phyloP scores from a whole-genome alignment of 2,797 vertebrate species.

The Sardinella longiceps region DNA sequence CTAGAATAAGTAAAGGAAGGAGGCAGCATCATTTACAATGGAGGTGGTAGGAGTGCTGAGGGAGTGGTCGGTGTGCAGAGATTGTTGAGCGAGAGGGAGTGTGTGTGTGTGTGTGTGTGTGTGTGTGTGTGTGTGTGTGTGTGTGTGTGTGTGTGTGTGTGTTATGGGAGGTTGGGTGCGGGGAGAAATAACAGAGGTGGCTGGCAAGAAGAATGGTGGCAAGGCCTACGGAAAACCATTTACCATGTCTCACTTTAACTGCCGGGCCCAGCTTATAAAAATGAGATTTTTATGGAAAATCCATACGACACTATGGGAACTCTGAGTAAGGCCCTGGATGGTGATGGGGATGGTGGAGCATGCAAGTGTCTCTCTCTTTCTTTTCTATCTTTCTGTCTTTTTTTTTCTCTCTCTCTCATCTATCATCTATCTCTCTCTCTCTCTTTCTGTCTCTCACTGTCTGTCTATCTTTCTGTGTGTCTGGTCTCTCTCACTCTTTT shows the following conservation, averaged over 20 bases:
- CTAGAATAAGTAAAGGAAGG: constrained; percentile 35
- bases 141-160: background rate
- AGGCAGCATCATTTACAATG: constrained; percentile 43
- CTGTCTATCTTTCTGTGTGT: no score
- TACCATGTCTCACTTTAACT: constrained; percentile 40
- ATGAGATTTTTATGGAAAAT: constrained; percentile 44
- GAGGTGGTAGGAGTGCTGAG: background rate
- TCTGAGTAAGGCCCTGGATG: background rate
- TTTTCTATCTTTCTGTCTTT: no score
- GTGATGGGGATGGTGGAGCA: background rate
- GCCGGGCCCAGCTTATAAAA: constrained; percentile 28
- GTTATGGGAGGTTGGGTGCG: background rate
- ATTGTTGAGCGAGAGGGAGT: constrained; percentile 14
- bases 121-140: no score
- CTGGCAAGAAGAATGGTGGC: constrained; percentile 32
- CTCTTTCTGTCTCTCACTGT: no score
- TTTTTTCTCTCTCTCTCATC: no score
- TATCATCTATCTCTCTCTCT: background rate
- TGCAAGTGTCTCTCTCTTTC: background rate
- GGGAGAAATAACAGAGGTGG: background rate
- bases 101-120: no score
- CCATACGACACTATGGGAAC: constrained; percentile 25
- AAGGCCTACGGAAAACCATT: constrained; percentile 39
- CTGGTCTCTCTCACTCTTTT: no score
- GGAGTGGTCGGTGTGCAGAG: background rate